Conservation (phyloP, 2,888 invertebrate species). For the Athripsodes cinereus region DNA sequence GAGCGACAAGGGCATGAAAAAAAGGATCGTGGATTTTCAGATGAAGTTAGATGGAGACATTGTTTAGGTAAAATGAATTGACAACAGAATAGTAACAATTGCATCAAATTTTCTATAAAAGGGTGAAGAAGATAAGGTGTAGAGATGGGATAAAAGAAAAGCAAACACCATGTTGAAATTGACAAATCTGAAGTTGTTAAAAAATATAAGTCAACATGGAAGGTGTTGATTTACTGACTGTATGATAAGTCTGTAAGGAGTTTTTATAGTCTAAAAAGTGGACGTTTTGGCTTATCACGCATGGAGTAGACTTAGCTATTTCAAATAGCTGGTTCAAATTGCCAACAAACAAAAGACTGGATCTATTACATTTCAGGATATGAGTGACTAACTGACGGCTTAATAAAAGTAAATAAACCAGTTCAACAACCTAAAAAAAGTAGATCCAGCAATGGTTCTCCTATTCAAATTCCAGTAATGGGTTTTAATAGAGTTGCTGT, state of each 20-base stretch:
- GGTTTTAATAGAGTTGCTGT: too few relatives aligned
- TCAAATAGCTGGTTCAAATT: too few relatives aligned
- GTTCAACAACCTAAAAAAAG: too few relatives aligned
- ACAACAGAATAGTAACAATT: neutral
- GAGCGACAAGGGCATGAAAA: slow-evolving; percentile 1
- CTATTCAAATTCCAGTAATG: too few relatives aligned
- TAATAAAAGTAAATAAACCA: too few relatives aligned
- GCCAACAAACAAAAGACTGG: too few relatives aligned
- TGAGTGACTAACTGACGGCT: neutral
- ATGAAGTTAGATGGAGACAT: neutral
- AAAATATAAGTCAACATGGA: neutral
- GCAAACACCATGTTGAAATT: neutral
- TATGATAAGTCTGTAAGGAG: neutral
- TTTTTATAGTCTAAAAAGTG: neutral
- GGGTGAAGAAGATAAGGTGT: slow-evolving; percentile 3
- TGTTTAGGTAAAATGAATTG: neutral
- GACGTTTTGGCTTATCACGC: neutral
- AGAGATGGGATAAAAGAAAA: slow-evolving; percentile 2
- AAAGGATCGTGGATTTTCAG: too few relatives aligned
- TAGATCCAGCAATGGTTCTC: neutral
- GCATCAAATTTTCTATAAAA: neutral
- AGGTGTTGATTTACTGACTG: slow-evolving; percentile 2
- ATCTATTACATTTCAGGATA: neutral
- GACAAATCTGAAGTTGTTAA: slow-evolving; percentile 1
- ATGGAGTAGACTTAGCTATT: too few relatives aligned